These are phyloP conservation scores for Dryas iulia DNA, from an alignment of 1,140 invertebrate genomes.

Conservation along the genomic window DNA sequence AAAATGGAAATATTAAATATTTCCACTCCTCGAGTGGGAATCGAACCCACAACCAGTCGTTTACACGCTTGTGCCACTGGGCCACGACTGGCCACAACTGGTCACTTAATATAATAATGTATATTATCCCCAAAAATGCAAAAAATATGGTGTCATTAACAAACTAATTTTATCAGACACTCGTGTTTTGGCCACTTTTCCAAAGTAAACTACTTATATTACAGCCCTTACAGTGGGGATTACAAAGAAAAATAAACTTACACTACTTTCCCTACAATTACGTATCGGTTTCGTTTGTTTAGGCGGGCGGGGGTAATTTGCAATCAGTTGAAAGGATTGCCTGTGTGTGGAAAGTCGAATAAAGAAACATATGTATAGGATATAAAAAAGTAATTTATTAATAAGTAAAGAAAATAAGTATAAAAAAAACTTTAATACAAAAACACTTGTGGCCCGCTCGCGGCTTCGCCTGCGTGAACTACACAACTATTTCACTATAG, in stretches of 20 bases:
- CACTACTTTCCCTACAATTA: neutral
- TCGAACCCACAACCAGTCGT: too few relatives aligned
- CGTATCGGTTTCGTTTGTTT: conserved; percentile 3
- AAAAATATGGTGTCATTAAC: neutral
- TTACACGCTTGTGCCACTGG: too few relatives aligned
- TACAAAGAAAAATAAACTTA: conserved; percentile 21
- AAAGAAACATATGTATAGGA: neutral
- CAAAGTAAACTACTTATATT: neutral
- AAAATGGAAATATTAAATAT: too few relatives aligned
- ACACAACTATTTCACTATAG: too few relatives aligned
- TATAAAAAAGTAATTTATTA: too few relatives aligned
- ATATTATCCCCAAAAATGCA: neutral
- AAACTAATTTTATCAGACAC: conserved; percentile 15
- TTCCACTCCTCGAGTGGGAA: too few relatives aligned
- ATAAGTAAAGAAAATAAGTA: too few relatives aligned
- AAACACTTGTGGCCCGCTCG: too few relatives aligned
- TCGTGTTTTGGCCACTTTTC: conserved; percentile 8
- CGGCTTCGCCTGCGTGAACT: too few relatives aligned
- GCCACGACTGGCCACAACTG: too few relatives aligned
- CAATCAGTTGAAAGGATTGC: conserved; percentile 3
- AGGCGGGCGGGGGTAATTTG: neutral
- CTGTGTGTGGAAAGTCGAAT: neutral
- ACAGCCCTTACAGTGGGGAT: neutral
- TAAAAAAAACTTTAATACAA: too few relatives aligned
- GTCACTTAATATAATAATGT: too few relatives aligned